Conservation (phyloP, 2,888 invertebrate species). For the Ichneumon xanthorius region DNA sequence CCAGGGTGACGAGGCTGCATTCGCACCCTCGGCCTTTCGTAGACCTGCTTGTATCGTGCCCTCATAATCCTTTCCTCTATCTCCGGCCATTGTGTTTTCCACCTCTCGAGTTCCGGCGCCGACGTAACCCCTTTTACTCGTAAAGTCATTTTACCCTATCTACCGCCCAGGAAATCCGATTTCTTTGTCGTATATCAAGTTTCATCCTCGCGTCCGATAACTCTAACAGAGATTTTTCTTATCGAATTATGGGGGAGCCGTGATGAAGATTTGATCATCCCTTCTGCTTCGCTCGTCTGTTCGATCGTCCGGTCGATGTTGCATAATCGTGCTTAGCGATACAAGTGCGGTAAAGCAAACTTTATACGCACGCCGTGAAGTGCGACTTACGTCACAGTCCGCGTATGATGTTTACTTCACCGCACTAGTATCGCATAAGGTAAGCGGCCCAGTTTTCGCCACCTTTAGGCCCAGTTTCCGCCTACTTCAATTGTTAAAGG, state of each 20-base stretch:
- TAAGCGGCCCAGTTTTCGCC: no score
- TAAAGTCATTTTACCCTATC: not conserved
- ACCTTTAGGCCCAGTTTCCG: no score
- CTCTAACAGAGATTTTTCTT: not conserved
- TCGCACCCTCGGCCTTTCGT: constrained; percentile 10
- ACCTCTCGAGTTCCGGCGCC: not conserved
- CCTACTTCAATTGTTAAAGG: no score
- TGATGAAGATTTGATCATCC: no score
- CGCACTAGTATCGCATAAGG: no score
- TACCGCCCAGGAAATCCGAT: not conserved
- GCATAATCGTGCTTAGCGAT: not conserved
- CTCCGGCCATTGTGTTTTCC: constrained; percentile 10
- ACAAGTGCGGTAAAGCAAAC: no score
- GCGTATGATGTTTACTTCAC: no score
- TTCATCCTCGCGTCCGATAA: not conserved
- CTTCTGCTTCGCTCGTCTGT: no score
- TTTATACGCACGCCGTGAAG: no score
- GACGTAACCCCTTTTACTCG: not conserved
- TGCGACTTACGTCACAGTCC: no score
- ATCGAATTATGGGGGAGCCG: not conserved
- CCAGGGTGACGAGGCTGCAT: not conserved
- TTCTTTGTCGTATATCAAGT: not conserved
- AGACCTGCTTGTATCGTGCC: constrained; percentile 9
- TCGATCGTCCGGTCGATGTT: not conserved
- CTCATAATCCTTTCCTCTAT: constrained; percentile 21